Percentiles rank a stretch among this genome's conserved stretches.
phyloP scores from a whole-genome alignment of 35 echinoderm and acorn worm genomes.

The Amphiura filiformis region DNA sequence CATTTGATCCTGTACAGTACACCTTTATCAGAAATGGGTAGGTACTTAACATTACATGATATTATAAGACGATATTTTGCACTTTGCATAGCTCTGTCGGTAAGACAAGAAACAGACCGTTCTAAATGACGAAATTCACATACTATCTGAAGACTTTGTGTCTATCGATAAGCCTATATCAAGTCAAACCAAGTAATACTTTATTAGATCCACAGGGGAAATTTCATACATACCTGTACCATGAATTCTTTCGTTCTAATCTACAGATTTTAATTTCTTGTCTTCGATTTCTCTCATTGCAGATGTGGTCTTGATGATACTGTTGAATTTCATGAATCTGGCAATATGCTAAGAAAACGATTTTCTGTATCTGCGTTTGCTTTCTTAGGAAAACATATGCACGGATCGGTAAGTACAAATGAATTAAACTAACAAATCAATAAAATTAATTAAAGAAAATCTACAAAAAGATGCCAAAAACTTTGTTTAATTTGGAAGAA shows the following conservation, averaged over 20 bases:
- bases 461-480: background rate
- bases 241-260: no score
- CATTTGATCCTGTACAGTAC: constrained; percentile 6
- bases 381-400: constrained; percentile 27
- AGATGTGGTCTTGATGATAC: constrained; percentile 33
- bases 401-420: constrained; percentile 33
- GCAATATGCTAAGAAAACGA: background rate
- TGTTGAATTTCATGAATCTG: background rate
- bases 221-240: no score
- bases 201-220: no score
- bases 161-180: no score
- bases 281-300: background rate
- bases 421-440: no score
- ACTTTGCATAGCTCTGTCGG: background rate
- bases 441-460: no score
- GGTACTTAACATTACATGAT: background rate
- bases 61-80: background rate
- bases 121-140: background rate
- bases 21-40: constrained; percentile 31
- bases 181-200: no score
- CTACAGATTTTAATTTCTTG: no score
- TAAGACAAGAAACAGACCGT: background rate
- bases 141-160: background rate
- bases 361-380: constrained; percentile 25
- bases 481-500: no score